phyloP scores from a whole-genome alignment of 53 echinoderm and acorn worm genomes.

The Paelopatides confundens region DNA sequence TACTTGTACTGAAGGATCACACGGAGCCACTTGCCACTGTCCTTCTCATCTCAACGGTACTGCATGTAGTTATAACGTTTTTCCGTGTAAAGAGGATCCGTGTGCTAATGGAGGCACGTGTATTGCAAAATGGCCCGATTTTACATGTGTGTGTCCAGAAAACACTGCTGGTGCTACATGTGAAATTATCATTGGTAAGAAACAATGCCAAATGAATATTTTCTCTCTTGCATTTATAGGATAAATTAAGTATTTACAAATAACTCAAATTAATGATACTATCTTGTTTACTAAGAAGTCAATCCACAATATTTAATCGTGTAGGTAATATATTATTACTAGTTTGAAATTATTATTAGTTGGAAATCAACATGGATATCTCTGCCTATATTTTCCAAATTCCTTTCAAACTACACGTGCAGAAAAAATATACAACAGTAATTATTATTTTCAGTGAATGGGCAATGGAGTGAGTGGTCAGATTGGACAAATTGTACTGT shows the following conservation, averaged over 20 bases:
- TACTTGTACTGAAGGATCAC: not conserved
- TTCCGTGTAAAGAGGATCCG: not conserved
- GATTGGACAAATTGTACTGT: slow-evolving; percentile 74
- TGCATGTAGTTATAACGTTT: not conserved
- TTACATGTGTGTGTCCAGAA: not conserved
- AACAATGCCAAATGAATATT: no score
- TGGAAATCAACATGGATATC: no score
- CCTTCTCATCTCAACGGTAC: not conserved
- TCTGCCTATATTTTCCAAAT: no score
- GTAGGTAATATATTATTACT: no score
- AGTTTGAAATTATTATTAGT: no score
- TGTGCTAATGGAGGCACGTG: not conserved
- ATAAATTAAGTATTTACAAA: no score
- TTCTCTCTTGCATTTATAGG: no score
- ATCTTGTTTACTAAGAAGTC: no score
- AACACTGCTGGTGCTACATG: not conserved
- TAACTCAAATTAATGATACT: no score
- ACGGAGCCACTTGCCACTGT: not conserved
- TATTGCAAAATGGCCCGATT: not conserved
- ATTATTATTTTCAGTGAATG: slow-evolving; percentile 61
- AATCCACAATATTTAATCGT: no score
- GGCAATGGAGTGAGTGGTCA: slow-evolving; percentile 67
- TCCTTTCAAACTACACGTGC: no score
- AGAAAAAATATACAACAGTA: no score
- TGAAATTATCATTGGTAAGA: not conserved